Evolutionary conservation across 2,797 vertebrate species (phyloP).

Genomic region (Glyptemys insculpta): DNA sequence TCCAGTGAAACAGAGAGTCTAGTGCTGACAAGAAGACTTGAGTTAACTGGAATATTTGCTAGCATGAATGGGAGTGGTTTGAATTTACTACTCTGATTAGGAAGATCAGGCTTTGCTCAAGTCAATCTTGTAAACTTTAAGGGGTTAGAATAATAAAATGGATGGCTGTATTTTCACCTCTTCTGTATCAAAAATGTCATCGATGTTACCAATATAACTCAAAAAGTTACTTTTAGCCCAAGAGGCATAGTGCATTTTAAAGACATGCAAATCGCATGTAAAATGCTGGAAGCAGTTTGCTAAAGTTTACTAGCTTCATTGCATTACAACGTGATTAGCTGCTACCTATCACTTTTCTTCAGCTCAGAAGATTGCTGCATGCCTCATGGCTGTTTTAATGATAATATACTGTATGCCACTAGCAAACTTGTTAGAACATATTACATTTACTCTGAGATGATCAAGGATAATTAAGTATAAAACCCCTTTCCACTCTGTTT

Average conservation of each 20-base stretch:
- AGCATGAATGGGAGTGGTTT: neutral
- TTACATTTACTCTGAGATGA: neutral
- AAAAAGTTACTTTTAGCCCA: neutral
- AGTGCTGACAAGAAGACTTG: neutral
- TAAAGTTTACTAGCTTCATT: neutral
- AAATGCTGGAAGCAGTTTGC: neutral
- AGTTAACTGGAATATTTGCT: neutral
- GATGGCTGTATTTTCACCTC: neutral
- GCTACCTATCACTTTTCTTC: neutral
- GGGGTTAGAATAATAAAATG: neutral
- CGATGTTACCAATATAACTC: neutral
- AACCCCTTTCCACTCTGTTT: neutral
- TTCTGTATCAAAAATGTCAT: neutral
- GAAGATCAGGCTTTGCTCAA: rapidly evolving
- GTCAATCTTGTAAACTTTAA: neutral
- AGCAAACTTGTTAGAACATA: neutral
- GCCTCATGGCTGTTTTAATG: neutral
- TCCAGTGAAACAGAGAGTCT: neutral
- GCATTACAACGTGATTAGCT: neutral
- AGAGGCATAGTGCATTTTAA: neutral
- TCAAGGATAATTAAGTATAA: neutral
- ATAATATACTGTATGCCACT: rapidly evolving
- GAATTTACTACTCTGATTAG: neutral
- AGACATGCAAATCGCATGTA: slow-evolving; percentile 16
- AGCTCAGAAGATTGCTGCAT: neutral